These are phyloP conservation scores for Phymastichus coffea DNA, from an alignment of 1,140 invertebrate genomes.

Conservation along the genomic window DNA sequence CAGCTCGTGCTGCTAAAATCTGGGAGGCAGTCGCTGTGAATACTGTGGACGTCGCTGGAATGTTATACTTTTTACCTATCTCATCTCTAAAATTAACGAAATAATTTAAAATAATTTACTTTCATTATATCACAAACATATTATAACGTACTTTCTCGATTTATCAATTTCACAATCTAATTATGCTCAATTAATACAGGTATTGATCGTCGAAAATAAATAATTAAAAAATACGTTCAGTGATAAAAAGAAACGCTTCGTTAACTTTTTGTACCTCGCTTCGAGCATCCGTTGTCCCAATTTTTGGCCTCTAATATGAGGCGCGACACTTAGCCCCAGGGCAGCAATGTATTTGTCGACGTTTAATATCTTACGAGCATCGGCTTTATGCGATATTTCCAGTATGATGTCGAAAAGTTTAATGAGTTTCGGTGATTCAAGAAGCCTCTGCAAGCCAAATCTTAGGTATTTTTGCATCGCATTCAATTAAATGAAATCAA, in stretches of 20 bases:
- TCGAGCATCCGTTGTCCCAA: constrained; percentile 38
- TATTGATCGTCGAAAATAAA: background rate
- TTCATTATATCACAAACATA: too few relatives aligned
- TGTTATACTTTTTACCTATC: constrained; percentile 29
- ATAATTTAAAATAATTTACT: too few relatives aligned
- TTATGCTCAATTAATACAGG: too few relatives aligned
- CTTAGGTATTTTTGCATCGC: background rate
- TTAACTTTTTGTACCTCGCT: constrained; percentile 32
- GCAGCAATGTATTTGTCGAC: constrained; percentile 41
- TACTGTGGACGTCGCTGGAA: constrained; percentile 28
- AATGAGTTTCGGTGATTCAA: constrained; percentile 1
- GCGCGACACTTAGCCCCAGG: constrained; percentile 42
- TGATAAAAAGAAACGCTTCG: background rate
- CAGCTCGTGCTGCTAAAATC: constrained; percentile 27
- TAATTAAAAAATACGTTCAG: background rate
- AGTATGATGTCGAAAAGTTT: background rate
- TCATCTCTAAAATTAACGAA: too few relatives aligned
- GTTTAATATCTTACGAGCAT: constrained; percentile 37
- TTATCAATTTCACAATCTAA: too few relatives aligned
- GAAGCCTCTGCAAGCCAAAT: background rate
- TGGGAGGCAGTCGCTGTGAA: constrained; percentile 36
- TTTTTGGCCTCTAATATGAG: constrained; percentile 41
- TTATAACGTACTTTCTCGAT: too few relatives aligned
- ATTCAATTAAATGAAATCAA: background rate
- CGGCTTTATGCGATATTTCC: constrained; percentile 6